Evolutionary conservation across 2,888 invertebrate species (phyloP).

Genomic region (Drosophila nigricruria): DNA sequence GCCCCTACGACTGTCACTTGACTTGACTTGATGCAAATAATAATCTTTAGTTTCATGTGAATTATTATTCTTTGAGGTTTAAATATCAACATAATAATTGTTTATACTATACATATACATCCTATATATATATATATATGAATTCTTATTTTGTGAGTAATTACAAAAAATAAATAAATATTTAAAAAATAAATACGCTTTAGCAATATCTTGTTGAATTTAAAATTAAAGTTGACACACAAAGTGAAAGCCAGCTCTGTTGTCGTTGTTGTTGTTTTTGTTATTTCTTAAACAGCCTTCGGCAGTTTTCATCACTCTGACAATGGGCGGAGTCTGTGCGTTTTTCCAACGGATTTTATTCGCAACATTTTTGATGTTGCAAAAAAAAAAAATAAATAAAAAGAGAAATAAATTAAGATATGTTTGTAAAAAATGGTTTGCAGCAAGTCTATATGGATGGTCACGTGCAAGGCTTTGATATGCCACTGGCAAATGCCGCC

Average conservation of each 20-base stretch:
- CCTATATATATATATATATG: no score
- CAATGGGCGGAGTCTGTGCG: background rate
- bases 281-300: constrained; percentile 18
- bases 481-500: constrained; percentile 24
- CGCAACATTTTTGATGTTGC: constrained; percentile 30
- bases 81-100: no score
- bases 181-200: background rate
- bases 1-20: no score
- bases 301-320: constrained; percentile 10
- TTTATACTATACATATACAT: no score
- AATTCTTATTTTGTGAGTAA: background rate
- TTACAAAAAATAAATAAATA: background rate
- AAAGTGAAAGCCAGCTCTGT: background rate
- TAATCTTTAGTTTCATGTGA: no score
- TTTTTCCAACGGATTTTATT: constrained; percentile 17
- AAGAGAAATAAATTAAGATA: constrained; percentile 1
- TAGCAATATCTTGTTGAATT: constrained; percentile 4
- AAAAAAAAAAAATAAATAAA: constrained; percentile 3
- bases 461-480: constrained; percentile 34
- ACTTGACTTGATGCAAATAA: no score
- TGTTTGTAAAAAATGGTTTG: constrained; percentile 42
- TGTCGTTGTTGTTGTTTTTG: constrained; percentile 14
- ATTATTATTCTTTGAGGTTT: no score
- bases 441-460: constrained; percentile 40
- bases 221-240: constrained; percentile 19